Conservation (phyloP, 1,140 invertebrate genomes). For the Tetramorium simillimum region DNA sequence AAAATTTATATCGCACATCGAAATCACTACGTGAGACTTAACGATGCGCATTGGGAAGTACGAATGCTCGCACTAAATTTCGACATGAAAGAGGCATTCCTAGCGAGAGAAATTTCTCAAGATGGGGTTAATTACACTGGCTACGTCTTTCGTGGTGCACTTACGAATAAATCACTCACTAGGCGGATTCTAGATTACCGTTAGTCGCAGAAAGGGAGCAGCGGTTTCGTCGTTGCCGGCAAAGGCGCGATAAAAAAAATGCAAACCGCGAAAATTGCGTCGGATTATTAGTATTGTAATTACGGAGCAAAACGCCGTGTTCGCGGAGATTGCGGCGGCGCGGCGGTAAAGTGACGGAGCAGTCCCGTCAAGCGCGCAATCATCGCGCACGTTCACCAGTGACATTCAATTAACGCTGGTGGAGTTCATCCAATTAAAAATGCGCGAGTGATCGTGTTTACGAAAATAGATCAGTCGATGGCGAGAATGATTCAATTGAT, state of each 20-base stretch:
- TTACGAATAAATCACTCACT: conserved; percentile 49
- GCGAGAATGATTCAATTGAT: conserved; percentile 16
- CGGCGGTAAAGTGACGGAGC: conserved; percentile 43
- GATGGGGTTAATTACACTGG: conserved; percentile 34
- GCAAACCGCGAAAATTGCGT: conserved; percentile 45
- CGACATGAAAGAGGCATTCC: not conserved
- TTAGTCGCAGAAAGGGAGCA: conserved; percentile 35
- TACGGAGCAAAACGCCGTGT: conserved; percentile 1
- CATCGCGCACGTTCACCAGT: conserved; percentile 34
- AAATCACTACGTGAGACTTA: not conserved
- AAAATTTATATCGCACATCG: not conserved
- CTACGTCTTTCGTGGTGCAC: not conserved
- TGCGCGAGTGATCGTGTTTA: not conserved
- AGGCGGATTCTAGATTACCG: conserved; percentile 45
- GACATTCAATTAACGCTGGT: conserved; percentile 58
- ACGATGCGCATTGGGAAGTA: not conserved
- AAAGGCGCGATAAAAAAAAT: conserved; percentile 40
- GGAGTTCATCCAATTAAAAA: conserved; percentile 31
- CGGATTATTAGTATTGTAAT: conserved; percentile 57
- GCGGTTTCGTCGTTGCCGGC: conserved; percentile 10
- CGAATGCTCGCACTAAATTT: not conserved
- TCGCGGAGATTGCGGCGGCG: conserved; percentile 28
- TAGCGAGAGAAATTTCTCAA: conserved; percentile 51
- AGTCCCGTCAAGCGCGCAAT: conserved; percentile 23
- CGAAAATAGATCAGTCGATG: conserved; percentile 17